phyloP scores from a whole-genome alignment of 2,888 invertebrate genomes.

The Dasysyrphus albostriatus region DNA sequence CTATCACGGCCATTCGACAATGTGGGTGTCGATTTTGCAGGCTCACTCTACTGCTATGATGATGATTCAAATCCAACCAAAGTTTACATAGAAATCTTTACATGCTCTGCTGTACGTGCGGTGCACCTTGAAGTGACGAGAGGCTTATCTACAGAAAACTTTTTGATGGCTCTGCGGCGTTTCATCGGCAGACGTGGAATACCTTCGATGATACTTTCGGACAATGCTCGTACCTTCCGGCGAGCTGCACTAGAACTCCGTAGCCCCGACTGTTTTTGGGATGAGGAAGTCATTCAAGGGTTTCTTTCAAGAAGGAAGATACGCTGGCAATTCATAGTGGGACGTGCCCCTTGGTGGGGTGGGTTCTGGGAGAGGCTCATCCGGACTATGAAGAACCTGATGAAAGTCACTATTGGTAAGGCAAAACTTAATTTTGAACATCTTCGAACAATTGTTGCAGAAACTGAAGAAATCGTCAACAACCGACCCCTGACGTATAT shows the following conservation, averaged over 20 bases:
- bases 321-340: too few relatives aligned
- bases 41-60: too few relatives aligned
- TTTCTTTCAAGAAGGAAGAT: background rate
- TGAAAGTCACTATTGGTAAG: too few relatives aligned
- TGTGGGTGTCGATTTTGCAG: too few relatives aligned
- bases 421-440: too few relatives aligned
- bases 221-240: conserved; percentile 5
- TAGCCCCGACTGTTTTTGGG: too few relatives aligned
- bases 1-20: too few relatives aligned
- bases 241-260: background rate
- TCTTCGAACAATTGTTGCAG: background rate
- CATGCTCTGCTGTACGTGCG: too few relatives aligned
- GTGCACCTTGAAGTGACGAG: conserved; percentile 19
- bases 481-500: background rate
- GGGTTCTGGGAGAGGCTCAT: background rate
- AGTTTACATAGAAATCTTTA: conserved; percentile 37
- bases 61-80: background rate
- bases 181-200: conserved; percentile 27
- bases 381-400: too few relatives aligned
- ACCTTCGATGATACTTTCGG: conserved; percentile 23
- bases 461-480: conserved; percentile 1
- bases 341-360: background rate
- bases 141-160: conserved; percentile 15
- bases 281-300: too few relatives aligned
- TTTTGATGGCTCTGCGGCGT: conserved; percentile 18